A percentile compares a stretch with the other conserved stretches of the same genome.
These are phyloP conservation scores for Criorhina ranunculi DNA, from an alignment of 2,888 invertebrate genomes.

Conservation along the genomic window DNA sequence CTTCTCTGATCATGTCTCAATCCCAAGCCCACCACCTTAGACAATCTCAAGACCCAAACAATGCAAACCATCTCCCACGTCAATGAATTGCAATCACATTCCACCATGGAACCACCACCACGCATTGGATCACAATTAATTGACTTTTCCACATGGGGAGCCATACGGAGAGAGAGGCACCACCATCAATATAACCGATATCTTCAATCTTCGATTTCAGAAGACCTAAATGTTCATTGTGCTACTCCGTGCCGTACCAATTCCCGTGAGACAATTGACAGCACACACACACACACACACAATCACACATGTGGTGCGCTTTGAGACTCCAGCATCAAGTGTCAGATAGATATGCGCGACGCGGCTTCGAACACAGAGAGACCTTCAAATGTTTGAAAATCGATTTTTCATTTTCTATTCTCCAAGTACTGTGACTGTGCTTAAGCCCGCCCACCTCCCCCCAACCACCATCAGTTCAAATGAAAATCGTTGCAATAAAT, in stretches of 20 bases:
- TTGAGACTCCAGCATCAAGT: constrained; percentile 49
- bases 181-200: constrained; percentile 35
- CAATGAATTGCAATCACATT: not conserved
- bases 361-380: constrained; percentile 43
- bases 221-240: constrained; percentile 72
- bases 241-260: constrained; percentile 57
- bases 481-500: constrained; percentile 69
- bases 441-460: not conserved
- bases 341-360: constrained; percentile 50
- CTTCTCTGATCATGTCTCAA: not conserved
- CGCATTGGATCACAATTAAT: constrained; percentile 52
- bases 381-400: constrained; percentile 74
- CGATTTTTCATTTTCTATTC: constrained; percentile 60
- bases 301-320: not conserved
- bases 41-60: not conserved
- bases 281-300: constrained; percentile 12
- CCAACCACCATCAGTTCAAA: constrained; percentile 4
- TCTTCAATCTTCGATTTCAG: constrained; percentile 63
- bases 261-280: constrained; percentile 65
- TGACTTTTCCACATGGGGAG: constrained; percentile 41
- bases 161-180: not conserved
- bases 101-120: constrained; percentile 17
- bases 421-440: too few species aligned
- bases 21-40: not conserved
- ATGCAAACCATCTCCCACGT: constrained; percentile 27